phyloP scores from a whole-genome alignment of 1,140 invertebrate species.

The Pteromalus puparum region DNA sequence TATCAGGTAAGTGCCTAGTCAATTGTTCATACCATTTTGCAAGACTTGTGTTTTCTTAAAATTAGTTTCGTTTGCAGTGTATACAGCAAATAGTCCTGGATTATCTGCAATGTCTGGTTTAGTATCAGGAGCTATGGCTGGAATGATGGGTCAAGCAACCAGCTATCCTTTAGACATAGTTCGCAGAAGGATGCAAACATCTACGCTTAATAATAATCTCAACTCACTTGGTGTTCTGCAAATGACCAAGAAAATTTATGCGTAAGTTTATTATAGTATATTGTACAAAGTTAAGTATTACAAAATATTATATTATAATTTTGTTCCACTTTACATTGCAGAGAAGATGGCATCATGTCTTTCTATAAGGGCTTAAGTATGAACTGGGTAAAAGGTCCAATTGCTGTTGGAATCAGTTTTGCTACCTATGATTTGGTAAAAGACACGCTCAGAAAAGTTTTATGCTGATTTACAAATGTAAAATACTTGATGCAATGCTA shows the following conservation, averaged over 20 bases:
- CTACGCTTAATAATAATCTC: conserved; percentile 76
- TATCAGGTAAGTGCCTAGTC: conserved; percentile 80
- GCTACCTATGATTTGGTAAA: conserved; percentile 93
- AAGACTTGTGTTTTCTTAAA: background rate
- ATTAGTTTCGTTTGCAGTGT: conserved; percentile 59
- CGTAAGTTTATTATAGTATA: conserved; percentile 68
- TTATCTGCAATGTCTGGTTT: conserved; percentile 79
- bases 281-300: conserved; percentile 19
- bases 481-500: background rate
- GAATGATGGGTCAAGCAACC: conserved; percentile 94
- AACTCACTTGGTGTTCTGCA: conserved; percentile 80
- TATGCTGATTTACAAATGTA: conserved; percentile 52
- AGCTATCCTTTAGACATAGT: conserved; percentile 98
- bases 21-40: background rate
- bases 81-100: conserved; percentile 69
- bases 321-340: conserved; percentile 68
- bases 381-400: conserved; percentile 99
- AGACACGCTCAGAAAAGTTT: conserved; percentile 75
- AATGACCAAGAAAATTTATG: conserved; percentile 81
- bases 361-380: conserved; percentile 99
- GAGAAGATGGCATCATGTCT: conserved; percentile 92
- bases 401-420: conserved; percentile 98
- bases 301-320: conserved; percentile 20
- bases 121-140: conserved; percentile 92
- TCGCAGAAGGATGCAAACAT: conserved; percentile 89